Base-by-base conservation (phyloP, 2,113 vertebrate genomes). In the Podocnemis expansa region DNA sequence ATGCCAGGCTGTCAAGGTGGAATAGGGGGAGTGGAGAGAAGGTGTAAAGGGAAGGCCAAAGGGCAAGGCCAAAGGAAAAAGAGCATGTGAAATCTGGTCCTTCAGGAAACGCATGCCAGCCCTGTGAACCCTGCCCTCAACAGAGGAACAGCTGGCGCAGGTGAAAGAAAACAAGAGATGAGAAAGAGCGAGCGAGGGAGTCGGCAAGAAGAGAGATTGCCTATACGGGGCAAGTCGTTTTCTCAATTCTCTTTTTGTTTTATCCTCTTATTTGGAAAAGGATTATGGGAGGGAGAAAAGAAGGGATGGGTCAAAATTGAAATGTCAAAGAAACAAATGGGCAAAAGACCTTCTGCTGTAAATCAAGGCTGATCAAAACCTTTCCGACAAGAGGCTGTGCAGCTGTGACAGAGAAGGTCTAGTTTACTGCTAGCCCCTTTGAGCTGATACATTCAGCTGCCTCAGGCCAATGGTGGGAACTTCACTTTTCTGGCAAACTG, bases 41-140 rank as follows among this genome's bases (percentile, higher is more conserved):
- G 87, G 89, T 70, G 89, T 87, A 82, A 91, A 91, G 78, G 84
- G 86, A 95, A 97, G 95, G 96, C 56, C 89, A 95, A 96, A 95
- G 94, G 93, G 85, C 70, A 94, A 54, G 85, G 75, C 81, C 88
- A 49, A 70, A 84, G 78, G 67, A 29, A 47, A 67, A 84, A 80
- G 1, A 1, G 24, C 31, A 55, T 84, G 80, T 70, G 76, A 91
- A 93, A 93, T 94, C 86, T 90, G 94, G 88, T 86, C 90, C 83
- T 81, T 91, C 2, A 47, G 95, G 91, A 96, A 94, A 82, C 78
- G 45, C n/a, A 51, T 5, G 10, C 21, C 1, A 9, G 54, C 78
- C 90, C 73, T 76, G 89, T 21, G 76, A 96, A 67, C 85, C 56
- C 75, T 89, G 78, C 84, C 55, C 90, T 49, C 1, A 0, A 38